A percentile compares a stretch with the other conserved stretches of the same genome.
phyloP scores from a whole-genome alignment of 2,113 vertebrate species.

The Zapus hudsonius region DNA sequence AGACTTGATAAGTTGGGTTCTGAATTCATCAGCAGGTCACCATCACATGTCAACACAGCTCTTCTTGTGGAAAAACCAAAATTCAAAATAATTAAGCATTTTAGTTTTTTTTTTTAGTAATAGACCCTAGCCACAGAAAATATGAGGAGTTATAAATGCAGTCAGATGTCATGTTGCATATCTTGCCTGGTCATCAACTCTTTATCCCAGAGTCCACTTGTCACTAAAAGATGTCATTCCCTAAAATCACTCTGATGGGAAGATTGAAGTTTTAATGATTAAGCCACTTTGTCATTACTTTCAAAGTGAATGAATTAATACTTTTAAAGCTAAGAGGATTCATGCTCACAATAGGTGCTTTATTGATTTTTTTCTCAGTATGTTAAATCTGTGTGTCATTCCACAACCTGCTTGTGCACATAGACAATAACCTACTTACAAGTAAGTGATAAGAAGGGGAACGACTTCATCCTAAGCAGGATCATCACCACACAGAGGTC shows the following conservation, averaged over 20 bases:
- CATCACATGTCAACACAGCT: not conserved
- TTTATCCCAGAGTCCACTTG: conserved; percentile 1
- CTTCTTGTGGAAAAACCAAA: conserved; percentile 22
- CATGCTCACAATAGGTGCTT: conserved; percentile 39
- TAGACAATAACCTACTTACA: conserved; percentile 61
- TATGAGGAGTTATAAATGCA: not conserved
- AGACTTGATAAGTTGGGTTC: conserved; percentile 17
- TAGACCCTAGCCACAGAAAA: not conserved
- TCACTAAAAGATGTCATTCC: not conserved
- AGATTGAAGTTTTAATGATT: conserved; percentile 18
- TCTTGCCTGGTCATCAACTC: not conserved
- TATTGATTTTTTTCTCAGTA: conserved; percentile 16
- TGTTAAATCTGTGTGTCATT: conserved; percentile 54
- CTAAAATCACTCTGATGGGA: not conserved
- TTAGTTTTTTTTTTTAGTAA: not conserved
- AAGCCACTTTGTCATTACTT: conserved; percentile 47
- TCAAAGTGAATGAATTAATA: conserved; percentile 40
- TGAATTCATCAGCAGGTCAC: conserved; percentile 33
- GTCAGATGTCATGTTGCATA: not conserved
- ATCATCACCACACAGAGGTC: conserved; percentile 18
- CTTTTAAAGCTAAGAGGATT: conserved; percentile 50
- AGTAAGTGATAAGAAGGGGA: conserved; percentile 70
- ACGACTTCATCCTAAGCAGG: conserved; percentile 60
- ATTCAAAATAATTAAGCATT: not conserved
- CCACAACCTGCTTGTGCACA: conserved; percentile 30